Evolutionary conservation across 2,113 vertebrate genomes (phyloP).

Genomic region (Hydrochoerus hydrochaeris): DNA sequence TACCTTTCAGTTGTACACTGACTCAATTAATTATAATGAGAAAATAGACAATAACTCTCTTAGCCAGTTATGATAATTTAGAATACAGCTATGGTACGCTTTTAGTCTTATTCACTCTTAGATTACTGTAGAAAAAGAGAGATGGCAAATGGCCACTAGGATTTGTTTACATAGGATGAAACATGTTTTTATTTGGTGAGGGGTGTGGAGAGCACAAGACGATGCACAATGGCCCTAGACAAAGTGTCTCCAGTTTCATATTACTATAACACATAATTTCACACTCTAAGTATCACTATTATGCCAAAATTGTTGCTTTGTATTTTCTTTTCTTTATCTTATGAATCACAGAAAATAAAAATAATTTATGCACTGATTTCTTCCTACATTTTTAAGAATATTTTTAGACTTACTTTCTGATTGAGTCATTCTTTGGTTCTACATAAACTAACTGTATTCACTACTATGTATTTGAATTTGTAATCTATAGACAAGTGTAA

Average conservation of each 20-base stretch:
- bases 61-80: slow-evolving; percentile 35
- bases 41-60: slow-evolving; percentile 38
- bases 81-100: neutral
- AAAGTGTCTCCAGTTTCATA: neutral
- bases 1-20: neutral
- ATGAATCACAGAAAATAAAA: slow-evolving; percentile 37
- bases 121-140: neutral
- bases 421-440: neutral
- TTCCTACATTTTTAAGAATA: neutral
- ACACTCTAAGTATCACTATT: neutral
- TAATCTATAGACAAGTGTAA: neutral
- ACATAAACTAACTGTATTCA: neutral
- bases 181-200: neutral
- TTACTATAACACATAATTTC: fast-evolving
- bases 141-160: neutral
- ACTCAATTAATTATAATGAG: slow-evolving; percentile 57
- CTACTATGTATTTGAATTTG: neutral
- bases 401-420: neutral
- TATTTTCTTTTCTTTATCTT: slow-evolving; percentile 54
- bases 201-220: neutral
- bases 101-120: slow-evolving; percentile 9
- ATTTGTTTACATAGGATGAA: neutral
- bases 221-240: neutral
- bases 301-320: slow-evolving; percentile 1
- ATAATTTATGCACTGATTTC: neutral